These are phyloP conservation scores for Orchesella cincta DNA, from an alignment of 1,140 invertebrate species.

Conservation along the genomic window DNA sequence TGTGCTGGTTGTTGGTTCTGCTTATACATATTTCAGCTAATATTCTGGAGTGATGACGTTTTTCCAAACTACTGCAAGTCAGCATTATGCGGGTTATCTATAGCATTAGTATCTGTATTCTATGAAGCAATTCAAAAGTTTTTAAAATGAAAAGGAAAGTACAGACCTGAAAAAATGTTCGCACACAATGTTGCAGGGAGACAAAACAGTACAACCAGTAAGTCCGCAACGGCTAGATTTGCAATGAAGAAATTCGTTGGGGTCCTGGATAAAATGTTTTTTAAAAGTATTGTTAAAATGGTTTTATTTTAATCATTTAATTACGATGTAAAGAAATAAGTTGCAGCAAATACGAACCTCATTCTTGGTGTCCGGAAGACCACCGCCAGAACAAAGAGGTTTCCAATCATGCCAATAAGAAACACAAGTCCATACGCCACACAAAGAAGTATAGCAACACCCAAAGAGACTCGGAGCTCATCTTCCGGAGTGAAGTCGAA, in stretches of 20 bases:
- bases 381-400: slow-evolving; percentile 60
- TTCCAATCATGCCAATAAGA: slow-evolving; percentile 60
- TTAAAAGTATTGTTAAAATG: no score
- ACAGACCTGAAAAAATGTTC: slow-evolving; percentile 55
- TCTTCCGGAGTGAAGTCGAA: slow-evolving; percentile 33
- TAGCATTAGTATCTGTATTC: no score
- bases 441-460: slow-evolving; percentile 56
- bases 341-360: no score
- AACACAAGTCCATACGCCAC: slow-evolving; percentile 82
- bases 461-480: slow-evolving; percentile 39
- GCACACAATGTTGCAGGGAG: slow-evolving; percentile 60
- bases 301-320: no score
- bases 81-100: no score
- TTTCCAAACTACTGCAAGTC: no score
- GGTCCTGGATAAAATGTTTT: no score
- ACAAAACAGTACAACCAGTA: slow-evolving; percentile 62
- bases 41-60: no score
- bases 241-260: slow-evolving; percentile 60
- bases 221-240: slow-evolving; percentile 58
- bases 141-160: background rate
- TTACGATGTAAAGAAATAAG: no score
- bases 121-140: background rate
- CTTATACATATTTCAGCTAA: no score
- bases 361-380: slow-evolving; percentile 58
- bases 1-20: no score